Base-by-base conservation (phyloP, 2,888 invertebrate species). In the Lepidochrysops patricia region DNA sequence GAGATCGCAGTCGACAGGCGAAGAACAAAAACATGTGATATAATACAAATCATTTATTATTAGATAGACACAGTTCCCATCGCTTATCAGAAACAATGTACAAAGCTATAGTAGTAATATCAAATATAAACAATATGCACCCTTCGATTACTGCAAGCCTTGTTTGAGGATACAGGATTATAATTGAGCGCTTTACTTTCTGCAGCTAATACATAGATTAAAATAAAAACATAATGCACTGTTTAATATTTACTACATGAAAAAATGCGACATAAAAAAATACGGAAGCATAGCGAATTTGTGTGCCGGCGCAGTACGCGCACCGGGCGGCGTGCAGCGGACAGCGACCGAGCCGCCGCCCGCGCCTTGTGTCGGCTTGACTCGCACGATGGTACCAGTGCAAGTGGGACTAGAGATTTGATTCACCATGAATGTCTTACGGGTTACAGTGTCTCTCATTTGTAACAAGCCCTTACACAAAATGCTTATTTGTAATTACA, bases 41-140 rank as follows among this genome's bases (percentile, higher is more conserved):
- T 92, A 92, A 92, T 92, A 92, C 92, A 92, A 92, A 92, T 92
- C 92, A 92, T 92, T 90, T 90, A 90, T 90, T 90, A 90, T 91
- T 90, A 90, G 90, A 91, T 91, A 92, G 92, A 92, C 92, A 92
- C 91, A 91, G 91, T 91, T 92, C 91, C 91, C 90, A 91, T 89
- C 91, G 92, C 91, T 91, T 91, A 91, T 91, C 90, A 91, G 91
- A 91, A 91, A 91, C 89, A 91, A 91, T 91, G 91, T 92, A 92
- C 91, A 92, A 92, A 92, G 92, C 92, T 91, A 91, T 90, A 90
- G 87, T 89, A 89, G 89, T 88, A 89, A 89, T 90, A 89, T 89
- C 89, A 89, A 88, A 88, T 89, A 89, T 88, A 89, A 89, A 89
- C 88, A 89, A 87, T 88, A 88, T 88, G 89, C 89, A 88, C 89